phyloP scores from a whole-genome alignment of 2,797 vertebrate species.

The Myotis vivesi region DNA sequence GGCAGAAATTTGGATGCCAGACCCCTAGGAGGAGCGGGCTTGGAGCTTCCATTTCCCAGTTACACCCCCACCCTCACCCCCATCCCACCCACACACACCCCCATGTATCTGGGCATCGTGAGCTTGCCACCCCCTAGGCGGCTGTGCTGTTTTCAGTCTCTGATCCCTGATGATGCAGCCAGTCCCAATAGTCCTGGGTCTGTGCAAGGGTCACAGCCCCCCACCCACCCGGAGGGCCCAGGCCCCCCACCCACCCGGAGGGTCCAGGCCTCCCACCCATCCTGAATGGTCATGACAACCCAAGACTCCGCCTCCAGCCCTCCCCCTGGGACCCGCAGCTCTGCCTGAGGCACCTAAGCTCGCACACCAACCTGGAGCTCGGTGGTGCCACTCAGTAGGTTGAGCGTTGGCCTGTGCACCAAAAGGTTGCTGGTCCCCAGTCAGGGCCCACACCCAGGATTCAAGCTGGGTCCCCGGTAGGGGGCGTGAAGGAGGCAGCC shows the following conservation, averaged over 20 bases:
- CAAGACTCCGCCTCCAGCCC: too few species aligned
- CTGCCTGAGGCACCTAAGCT: fast-evolving
- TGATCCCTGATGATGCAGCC: fast-evolving
- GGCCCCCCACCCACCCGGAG: too few species aligned
- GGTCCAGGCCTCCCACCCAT: too few species aligned
- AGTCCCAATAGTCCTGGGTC: too few species aligned
- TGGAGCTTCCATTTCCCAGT: too few species aligned
- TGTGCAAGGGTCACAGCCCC: neutral
- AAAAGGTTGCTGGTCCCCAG: too few species aligned
- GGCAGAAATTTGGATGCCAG: neutral
- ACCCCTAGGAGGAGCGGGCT: neutral
- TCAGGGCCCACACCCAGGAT: too few species aligned
- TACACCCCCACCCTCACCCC: too few species aligned
- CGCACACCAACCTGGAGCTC: fast-evolving
- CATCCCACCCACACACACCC: too few species aligned
- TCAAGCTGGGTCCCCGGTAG: neutral
- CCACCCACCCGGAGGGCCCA: neutral
- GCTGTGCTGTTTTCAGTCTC: fast-evolving
- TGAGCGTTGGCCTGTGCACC: too few species aligned
- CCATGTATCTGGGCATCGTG: fast-evolving
- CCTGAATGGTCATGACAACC: neutral
- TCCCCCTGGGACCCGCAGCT: fast-evolving
- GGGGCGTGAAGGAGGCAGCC: neutral
- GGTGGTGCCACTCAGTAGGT: too few species aligned
- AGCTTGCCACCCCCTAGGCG: fast-evolving